Base-by-base conservation (phyloP, 2,797 vertebrate genomes). In the Enteromius radiatus region DNA sequence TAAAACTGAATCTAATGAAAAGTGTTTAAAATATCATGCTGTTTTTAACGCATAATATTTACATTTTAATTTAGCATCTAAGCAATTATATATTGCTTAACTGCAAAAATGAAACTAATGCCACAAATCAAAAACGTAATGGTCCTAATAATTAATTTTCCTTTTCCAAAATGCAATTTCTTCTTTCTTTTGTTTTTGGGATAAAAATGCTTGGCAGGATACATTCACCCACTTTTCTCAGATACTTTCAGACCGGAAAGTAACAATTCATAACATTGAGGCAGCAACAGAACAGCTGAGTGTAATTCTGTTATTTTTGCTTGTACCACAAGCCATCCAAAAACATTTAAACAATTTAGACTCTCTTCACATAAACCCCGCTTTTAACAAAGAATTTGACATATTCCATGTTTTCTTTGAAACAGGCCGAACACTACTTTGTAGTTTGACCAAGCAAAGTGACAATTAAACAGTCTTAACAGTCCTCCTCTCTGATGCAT, bases 401-500 rank as follows among this genome's bases (percentile, higher is more conserved):
- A 74, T 83, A 59, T 76, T 81, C 52, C 77, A 61, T 85, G 76
- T 87, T 86, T 74, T 73, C 74, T 85, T 85, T 86, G 64, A 82
- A 83, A 71, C 38, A 67, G 65, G 64, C 49, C 81, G 73, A 76
- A 83, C 54, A 80, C 75, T 41, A 80, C 75, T 84, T 82, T 84
- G 81, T 86, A 85, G 86, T 90, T 83, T 52, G 28, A 80, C 59
- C 69, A 78, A 86, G 74, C 17, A 63, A 82, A 79, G 69, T 14
- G 76, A 70, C 81, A 80, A 87, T 89, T 87, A 86, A 88, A 84
- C 67, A 33, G 52, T 67, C 47, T 61, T 76, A 76, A 83, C 83
- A 77, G 84, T 78, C 64, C 75, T 78, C 67, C 41, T 76, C 64
- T 81, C 26, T 21, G 10, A 84, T 81, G n/a, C 71, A 43, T 83